Conservation (phyloP, 2,888 invertebrate genomes). For the Chalcosyrphus nemorum region DNA sequence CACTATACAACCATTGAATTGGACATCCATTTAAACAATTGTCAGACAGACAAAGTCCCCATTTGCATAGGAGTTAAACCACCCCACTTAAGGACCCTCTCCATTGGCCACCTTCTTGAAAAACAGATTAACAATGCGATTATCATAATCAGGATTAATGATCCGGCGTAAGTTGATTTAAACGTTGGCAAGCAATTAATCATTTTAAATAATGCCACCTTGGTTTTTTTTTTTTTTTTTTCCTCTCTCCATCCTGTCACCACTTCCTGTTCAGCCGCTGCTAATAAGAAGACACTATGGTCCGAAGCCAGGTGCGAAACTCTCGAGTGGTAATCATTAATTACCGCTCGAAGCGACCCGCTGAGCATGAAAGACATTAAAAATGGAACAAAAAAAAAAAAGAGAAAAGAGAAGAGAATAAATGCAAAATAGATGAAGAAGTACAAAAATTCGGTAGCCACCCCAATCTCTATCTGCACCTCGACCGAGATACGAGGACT, state of each 20-base stretch:
- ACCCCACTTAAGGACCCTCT: neutral
- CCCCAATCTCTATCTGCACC: neutral
- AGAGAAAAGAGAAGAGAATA: neutral
- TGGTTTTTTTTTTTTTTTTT: neutral
- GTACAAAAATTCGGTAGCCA: neutral
- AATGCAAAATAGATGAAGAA: conserved; percentile 32
- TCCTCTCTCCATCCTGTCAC: neutral
- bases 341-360: conserved; percentile 6
- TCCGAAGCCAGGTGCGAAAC: conserved; percentile 41
- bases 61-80: neutral
- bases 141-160: conserved; percentile 58
- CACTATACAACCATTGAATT: neutral
- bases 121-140: conserved; percentile 32
- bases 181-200: conserved; percentile 41
- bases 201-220: conserved; percentile 19
- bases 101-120: neutral
- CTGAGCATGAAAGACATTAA: conserved; percentile 12
- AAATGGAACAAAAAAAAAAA: neutral
- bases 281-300: conserved; percentile 21
- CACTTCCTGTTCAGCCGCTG: neutral
- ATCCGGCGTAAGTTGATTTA: conserved; percentile 35
- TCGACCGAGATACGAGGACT: neutral
- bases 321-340: conserved; percentile 32
- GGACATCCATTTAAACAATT: conserved; percentile 3
- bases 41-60: neutral